Evolutionary conservation across 2,113 vertebrate species (phyloP).

Genomic region (Marcusenius ussheri): DNA sequence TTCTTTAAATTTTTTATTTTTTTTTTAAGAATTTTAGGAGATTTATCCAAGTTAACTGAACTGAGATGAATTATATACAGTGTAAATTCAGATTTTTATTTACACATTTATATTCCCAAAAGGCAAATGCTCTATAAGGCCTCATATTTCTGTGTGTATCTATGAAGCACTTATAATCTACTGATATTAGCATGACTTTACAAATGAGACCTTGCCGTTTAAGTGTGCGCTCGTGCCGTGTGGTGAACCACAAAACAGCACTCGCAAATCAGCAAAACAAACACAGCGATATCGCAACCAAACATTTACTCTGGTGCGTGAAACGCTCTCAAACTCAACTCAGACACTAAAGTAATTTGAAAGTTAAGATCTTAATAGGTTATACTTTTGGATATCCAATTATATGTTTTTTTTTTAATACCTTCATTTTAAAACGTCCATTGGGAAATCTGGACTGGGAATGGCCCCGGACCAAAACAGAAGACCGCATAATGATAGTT

Average conservation of each 20-base stretch:
- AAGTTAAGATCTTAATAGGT: conserved; percentile 17
- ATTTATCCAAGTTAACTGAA: background rate
- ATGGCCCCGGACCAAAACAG: conserved; percentile 44
- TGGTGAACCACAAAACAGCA: conserved; percentile 59
- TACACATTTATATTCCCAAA: background rate
- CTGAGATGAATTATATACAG: background rate
- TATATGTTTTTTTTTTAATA: conserved; percentile 17
- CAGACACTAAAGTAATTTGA: conserved; percentile 16
- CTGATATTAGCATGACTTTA: conserved; percentile 47
- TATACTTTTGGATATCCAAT: conserved; percentile 25
- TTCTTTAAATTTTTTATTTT: no score
- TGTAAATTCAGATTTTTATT: background rate
- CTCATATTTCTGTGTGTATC: background rate
- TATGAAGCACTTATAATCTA: conserved; percentile 24
- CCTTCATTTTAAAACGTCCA: conserved; percentile 38
- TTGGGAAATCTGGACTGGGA: conserved; percentile 50
- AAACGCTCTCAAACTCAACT: conserved; percentile 48
- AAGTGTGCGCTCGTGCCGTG: conserved; percentile 49
- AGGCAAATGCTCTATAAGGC: background rate
- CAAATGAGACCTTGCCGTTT: conserved; percentile 55
- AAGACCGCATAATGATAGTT: conserved; percentile 55
- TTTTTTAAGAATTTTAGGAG: background rate
- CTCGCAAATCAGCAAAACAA: conserved; percentile 56
- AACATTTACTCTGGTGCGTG: conserved; percentile 53
- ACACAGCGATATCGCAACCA: conserved; percentile 48